phyloP scores from a whole-genome alignment of 2,888 invertebrate species.

The Dugesia japonica region DNA sequence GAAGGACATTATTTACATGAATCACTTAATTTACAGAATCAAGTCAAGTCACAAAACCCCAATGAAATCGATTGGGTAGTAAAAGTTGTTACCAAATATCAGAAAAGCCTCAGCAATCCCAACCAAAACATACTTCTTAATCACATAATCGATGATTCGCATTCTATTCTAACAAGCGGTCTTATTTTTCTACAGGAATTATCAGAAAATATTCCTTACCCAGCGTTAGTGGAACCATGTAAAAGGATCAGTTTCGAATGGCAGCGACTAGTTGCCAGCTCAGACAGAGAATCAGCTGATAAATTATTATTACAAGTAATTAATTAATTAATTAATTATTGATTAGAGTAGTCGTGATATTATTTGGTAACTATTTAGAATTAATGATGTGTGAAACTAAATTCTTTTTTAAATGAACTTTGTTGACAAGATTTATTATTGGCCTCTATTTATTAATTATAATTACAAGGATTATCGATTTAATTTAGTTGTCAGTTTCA shows the following conservation, averaged over 20 bases:
- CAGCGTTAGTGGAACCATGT: not conserved
- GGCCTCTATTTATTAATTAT: no score
- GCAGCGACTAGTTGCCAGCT: slow-evolving; percentile 1
- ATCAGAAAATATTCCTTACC: slow-evolving; percentile 15
- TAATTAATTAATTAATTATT: no score
- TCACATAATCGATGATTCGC: not conserved
- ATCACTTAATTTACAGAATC: not conserved
- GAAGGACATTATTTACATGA: no score
- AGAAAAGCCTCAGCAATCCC: not conserved
- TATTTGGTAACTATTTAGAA: no score
- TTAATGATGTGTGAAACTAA: no score
- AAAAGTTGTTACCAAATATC: not conserved
- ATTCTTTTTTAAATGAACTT: no score
- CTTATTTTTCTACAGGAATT: slow-evolving; percentile 3
- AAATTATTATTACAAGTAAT: slow-evolving; percentile 9
- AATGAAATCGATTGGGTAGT: not conserved
- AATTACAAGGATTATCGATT: no score
- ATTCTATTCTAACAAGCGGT: not conserved
- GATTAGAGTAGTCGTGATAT: no score
- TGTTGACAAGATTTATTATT: no score
- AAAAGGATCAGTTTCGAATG: not conserved
- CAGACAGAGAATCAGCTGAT: slow-evolving; percentile 20
- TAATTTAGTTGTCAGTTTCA: no score
- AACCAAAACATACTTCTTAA: not conserved
- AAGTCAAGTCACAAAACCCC: not conserved